Conservation (phyloP, 2,797 vertebrate species). For the Pagetopsis macropterus region DNA sequence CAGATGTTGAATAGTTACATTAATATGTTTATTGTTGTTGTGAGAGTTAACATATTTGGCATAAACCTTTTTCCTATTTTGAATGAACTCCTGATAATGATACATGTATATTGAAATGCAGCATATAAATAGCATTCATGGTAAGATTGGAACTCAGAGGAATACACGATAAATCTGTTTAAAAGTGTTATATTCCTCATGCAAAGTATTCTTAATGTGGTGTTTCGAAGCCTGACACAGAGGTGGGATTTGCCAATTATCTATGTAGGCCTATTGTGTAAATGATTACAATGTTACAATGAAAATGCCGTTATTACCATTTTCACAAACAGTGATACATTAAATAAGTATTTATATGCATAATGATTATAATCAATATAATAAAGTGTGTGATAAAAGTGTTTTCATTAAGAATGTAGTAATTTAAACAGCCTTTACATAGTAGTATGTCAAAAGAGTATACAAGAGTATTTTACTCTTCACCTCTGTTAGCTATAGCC, state of each 20-base stretch:
- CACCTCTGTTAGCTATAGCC: neutral
- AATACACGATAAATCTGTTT: neutral
- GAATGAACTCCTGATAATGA: too few species aligned
- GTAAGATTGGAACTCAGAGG: neutral
- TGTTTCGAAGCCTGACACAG: neutral
- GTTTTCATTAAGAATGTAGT: too few species aligned
- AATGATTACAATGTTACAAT: neutral
- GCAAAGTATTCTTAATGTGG: neutral
- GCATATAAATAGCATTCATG: neutral
- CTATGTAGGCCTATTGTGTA: neutral
- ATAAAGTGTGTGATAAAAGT: neutral
- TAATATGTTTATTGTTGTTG: too few species aligned
- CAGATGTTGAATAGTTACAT: neutral
- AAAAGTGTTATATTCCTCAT: neutral
- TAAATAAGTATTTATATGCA: too few species aligned
- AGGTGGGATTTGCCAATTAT: constrained; percentile 4
- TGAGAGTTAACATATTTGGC: too few species aligned
- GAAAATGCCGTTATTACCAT: neutral
- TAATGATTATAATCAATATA: neutral
- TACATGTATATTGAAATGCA: neutral
- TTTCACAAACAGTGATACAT: neutral
- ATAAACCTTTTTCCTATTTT: too few species aligned
- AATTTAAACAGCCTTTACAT: neutral
- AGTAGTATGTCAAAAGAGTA: neutral
- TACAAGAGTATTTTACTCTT: neutral